These are phyloP conservation scores for Antigone vipio DNA, from an alignment of 2,113 vertebrate genomes.

Conservation along the genomic window DNA sequence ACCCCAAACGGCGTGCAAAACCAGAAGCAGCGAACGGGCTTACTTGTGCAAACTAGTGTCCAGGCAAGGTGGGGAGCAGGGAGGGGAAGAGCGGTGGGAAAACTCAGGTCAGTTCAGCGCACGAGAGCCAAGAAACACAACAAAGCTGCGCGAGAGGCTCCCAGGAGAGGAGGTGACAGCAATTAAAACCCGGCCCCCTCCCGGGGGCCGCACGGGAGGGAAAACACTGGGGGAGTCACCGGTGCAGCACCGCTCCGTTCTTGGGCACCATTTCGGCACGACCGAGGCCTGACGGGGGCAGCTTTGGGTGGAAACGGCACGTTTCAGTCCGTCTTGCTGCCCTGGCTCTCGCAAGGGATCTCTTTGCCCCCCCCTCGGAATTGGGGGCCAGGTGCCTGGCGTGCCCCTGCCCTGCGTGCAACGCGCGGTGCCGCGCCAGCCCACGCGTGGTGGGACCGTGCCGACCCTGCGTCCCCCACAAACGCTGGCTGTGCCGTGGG, in stretches of 20 bases:
- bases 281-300: neutral
- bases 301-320: neutral
- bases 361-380: neutral
- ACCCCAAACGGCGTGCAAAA: neutral
- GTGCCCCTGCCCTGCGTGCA: neutral
- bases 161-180: neutral
- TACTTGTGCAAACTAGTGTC: neutral
- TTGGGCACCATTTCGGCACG: neutral
- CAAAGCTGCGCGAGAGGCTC: neutral
- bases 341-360: neutral
- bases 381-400: too few species aligned
- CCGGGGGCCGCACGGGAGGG: too few species aligned
- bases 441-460: neutral
- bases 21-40: neutral
- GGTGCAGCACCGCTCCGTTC: neutral
- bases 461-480: neutral
- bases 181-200: neutral
- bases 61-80: neutral
- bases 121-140: neutral
- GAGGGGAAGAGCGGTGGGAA: neutral
- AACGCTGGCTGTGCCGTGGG: neutral
- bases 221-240: neutral
- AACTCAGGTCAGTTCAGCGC: neutral
- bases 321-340: neutral
- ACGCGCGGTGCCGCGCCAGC: too few species aligned